A percentile compares a stretch with the other conserved stretches of the same genome.
Evolutionary conservation across 2,113 vertebrate genomes (phyloP).

Genomic region (Pithys albifrons): DNA sequence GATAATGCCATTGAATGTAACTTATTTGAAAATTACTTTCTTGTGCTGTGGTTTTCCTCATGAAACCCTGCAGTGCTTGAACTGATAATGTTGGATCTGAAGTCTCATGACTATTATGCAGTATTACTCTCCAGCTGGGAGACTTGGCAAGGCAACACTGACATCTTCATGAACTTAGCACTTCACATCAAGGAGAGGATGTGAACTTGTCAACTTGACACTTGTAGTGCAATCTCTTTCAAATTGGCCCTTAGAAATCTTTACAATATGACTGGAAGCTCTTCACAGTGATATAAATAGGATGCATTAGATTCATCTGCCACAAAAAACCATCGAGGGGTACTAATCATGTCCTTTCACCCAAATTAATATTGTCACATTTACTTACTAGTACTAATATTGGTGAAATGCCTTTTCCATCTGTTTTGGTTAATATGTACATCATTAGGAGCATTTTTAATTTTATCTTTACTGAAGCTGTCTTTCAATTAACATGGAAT

Average conservation of each 20-base stretch:
- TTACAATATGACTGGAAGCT: slow-evolving; percentile 46
- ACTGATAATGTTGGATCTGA: background rate
- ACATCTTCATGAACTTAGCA: slow-evolving; percentile 62
- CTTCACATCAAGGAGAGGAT: slow-evolving; percentile 46
- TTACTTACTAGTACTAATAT: background rate
- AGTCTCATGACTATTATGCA: background rate
- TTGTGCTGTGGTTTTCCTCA: background rate
- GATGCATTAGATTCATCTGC: background rate
- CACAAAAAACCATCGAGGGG: background rate
- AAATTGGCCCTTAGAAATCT: slow-evolving; percentile 39
- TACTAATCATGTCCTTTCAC: background rate
- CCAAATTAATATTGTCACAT: slow-evolving; percentile 34
- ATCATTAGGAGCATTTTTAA: background rate
- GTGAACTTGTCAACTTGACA: slow-evolving; percentile 51
- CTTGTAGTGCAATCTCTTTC: background rate
- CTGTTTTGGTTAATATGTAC: background rate
- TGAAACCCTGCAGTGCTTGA: background rate
- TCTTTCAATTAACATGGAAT: background rate
- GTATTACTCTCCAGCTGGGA: slow-evolving; percentile 44
- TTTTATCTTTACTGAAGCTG: background rate
- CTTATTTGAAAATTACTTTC: background rate
- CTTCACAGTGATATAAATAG: slow-evolving; percentile 33
- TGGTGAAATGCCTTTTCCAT: slow-evolving; percentile 11
- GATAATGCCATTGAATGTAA: background rate
- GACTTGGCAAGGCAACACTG: slow-evolving; percentile 34